These are phyloP conservation scores for Nothoprocta perdicaria DNA, from an alignment of 2,113 vertebrate genomes.

Conservation along the genomic window DNA sequence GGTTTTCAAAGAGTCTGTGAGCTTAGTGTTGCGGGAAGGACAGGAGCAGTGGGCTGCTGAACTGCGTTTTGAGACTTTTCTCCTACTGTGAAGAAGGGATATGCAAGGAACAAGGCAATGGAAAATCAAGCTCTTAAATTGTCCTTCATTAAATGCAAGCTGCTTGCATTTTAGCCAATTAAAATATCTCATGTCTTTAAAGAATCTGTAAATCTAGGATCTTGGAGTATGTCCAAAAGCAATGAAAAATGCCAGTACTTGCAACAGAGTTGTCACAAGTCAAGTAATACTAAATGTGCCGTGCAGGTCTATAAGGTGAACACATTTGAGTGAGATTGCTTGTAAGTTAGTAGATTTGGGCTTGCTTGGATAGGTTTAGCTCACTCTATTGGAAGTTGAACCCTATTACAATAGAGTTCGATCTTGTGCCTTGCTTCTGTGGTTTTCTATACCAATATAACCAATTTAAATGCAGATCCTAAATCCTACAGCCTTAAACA, in stretches of 20 bases:
- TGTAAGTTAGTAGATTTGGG: background rate
- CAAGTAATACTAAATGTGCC: background rate
- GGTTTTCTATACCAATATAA: background rate
- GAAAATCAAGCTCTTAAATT: constrained; percentile 27
- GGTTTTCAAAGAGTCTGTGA: background rate
- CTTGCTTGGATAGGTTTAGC: background rate
- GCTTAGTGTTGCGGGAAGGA: background rate
- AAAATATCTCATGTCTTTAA: constrained; percentile 19
- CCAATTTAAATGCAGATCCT: background rate
- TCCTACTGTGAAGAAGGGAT: constrained; percentile 1
- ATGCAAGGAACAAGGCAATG: background rate
- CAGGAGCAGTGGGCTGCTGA: background rate
- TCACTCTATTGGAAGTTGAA: background rate
- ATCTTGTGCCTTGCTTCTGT: background rate
- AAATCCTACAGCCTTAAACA: background rate
- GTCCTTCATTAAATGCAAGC: constrained; percentile 33
- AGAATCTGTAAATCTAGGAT: constrained; percentile 27
- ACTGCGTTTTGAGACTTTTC: constrained; percentile 8
- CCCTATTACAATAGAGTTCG: background rate
- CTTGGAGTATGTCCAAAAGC: constrained; percentile 29
- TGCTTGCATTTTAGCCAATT: constrained; percentile 43
- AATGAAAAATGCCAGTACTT: background rate
- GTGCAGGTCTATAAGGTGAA: background rate
- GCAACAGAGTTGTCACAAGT: background rate
- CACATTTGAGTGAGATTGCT: background rate